Evolutionary conservation across 2,888 invertebrate species (phyloP), one percentile per base, ranked within the genome.

Genomic region (Dyspetes luteomarginatus): DNA sequence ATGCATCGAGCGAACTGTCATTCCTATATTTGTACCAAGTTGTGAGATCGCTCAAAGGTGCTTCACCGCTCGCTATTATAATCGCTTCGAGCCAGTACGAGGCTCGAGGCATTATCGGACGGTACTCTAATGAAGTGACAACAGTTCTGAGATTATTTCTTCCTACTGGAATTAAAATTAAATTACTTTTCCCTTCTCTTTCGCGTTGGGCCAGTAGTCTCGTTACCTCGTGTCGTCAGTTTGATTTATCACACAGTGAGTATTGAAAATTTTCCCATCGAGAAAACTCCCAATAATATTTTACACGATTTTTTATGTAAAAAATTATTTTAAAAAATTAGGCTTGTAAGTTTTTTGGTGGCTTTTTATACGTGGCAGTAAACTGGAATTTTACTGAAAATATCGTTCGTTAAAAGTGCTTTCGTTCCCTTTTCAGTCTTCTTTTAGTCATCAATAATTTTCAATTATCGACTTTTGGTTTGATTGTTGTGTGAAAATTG

Each of bases 11-110:
- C 65, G 5, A 79, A 52, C 62, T 73, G 79, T 79, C 79, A 79
- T 67, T 71, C 71, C 79, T 79, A 79, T 79, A 79, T 79, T 79
- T 79, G 55, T 71, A 71, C 56, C 45, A 15, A 22, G 71, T 56
- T 56, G 24, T 24, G 43, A 28, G 74, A 43, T 24, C 22, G 56
- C 41, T 36, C 24, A 48, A 71, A 71, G 64, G 67, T 68, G 45
- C 30, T 62, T 64, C 58, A 48, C 28, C 71, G 71, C 48, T 22
- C 60, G 64, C 22, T 48, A 36, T 64, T 71, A 78, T 78, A 74
- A 26, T 52, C 45, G 26, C 58, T 3, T 45, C 22, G 74, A n/a
- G 43, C 69, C 77, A 60, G 69, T 50, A 45, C 64, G 52, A n/a
- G 74, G 30, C 74, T 64, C 68, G 73, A 58, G 64, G 64, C 77